phyloP scores from a whole-genome alignment of 1,140 invertebrate species.

The Drosophila grimshawi region DNA sequence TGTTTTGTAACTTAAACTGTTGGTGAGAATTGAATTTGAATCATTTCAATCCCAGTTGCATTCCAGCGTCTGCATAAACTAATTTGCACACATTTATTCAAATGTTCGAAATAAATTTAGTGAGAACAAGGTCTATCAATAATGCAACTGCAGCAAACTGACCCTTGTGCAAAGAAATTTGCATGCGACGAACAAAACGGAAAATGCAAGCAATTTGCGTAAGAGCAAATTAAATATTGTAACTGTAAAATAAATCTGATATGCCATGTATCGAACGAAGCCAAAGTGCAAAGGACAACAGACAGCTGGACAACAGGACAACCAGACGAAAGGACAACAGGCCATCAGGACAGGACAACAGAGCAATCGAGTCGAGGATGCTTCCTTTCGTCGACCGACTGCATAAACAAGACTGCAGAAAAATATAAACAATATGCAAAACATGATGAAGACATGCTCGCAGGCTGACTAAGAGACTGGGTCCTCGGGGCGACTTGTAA shows the following conservation, averaged over 20 bases:
- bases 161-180: constrained; percentile 36
- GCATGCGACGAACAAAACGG: constrained; percentile 48
- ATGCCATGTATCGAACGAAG: constrained; percentile 46
- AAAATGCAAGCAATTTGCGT: constrained; percentile 69
- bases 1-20: not conserved
- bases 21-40: not conserved
- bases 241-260: constrained; percentile 72
- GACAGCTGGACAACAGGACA: constrained; percentile 25
- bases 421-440: constrained; percentile 77
- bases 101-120: constrained; percentile 49
- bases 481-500: constrained; percentile 10
- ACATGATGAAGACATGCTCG: constrained; percentile 49
- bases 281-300: constrained; percentile 51
- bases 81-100: constrained; percentile 42
- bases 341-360: constrained; percentile 12
- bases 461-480: not conserved
- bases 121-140: constrained; percentile 30
- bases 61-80: constrained; percentile 25
- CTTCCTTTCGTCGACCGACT: constrained; percentile 28
- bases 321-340: constrained; percentile 19
- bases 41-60: constrained; percentile 20
- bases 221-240: constrained; percentile 79
- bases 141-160: constrained; percentile 12
- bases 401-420: constrained; percentile 57
- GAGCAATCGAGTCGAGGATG: constrained; percentile 34